Base-by-base conservation (phyloP, 2,888 invertebrate genomes). In the Lasioglossum leucozonium region DNA sequence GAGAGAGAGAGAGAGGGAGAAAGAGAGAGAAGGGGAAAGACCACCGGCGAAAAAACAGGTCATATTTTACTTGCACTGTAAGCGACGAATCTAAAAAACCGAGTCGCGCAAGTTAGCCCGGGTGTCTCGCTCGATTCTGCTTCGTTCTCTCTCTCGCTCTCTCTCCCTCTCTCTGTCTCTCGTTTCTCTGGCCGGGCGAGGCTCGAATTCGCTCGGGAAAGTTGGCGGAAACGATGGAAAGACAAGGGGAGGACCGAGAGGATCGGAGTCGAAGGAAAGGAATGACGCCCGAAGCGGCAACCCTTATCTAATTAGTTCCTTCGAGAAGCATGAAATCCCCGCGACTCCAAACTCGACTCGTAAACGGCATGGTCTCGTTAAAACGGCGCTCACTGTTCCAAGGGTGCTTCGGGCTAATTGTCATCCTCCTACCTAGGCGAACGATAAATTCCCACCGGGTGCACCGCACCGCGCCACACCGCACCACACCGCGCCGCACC, bases 301-400 rank as follows among this genome's bases (percentile, higher is more conserved):
- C 84, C 84, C 84, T 88, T 89, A 86, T 90, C 91, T 91, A 90
- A 90, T 90, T 90, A 91, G 84, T 91, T 79, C 78, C 85, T 85
- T 72, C 67, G 77, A 81, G 78, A 71, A 91, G 88, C 82, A 82
- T 86, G 91, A 88, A 91, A 91, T 77, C 85, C 78, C 79, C 82
- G 87, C 83, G 79, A 82, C 77, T 83, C 77, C 82, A 65, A 85
- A 88, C 86, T 86, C 79, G 71, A 81, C 82, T 90, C 85, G 88
- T 85, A 89, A 88, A 85, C 86, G 88, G 77, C 65, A 82, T 58
- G 79, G 77, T 87, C 91, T 81, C 74, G 84, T 84, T 87, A 83
- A 91, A 91, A 86, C 84, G 81, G 55, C 71, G 85, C 85, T 88
- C 86, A 42, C 77, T 51, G 72, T 81, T 47, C 83, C 82, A 67